These are phyloP conservation scores for Sciurus carolinensis DNA, from an alignment of 2,797 vertebrate genomes.

Conservation along the genomic window DNA sequence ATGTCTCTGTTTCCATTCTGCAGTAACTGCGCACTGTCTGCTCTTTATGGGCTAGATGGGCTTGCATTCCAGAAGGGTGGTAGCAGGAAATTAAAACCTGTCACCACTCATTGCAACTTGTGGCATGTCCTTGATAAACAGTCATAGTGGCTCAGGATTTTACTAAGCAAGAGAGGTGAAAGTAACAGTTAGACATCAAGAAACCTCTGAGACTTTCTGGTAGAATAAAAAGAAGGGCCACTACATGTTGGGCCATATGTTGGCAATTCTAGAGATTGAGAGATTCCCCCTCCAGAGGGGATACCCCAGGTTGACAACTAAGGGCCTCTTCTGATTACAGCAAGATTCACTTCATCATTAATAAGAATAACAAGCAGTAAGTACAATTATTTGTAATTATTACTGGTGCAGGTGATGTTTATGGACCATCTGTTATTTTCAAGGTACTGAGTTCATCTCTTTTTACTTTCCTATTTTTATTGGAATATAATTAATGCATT, in stretches of 20 bases:
- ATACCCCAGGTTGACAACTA: neutral
- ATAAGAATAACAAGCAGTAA: neutral
- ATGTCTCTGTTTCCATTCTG: neutral
- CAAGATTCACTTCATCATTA: neutral
- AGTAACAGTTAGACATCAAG: neutral
- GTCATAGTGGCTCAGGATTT: neutral
- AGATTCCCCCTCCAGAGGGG: too few species aligned
- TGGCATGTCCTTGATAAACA: neutral
- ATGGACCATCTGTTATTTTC: neutral
- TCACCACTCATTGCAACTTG: neutral
- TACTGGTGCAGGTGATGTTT: neutral
- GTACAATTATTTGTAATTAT: neutral
- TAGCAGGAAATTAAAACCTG: conserved; percentile 66
- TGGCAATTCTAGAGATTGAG: neutral
- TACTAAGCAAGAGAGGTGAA: neutral
- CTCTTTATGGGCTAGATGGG: neutral
- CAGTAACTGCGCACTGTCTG: neutral
- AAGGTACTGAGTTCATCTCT: neutral
- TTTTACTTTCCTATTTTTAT: neutral
- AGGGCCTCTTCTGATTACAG: neutral
- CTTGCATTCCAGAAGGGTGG: neutral
- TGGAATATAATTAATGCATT: neutral
- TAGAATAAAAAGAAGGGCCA: neutral
- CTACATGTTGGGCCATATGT: accelerated
- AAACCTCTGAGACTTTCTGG: neutral